Evolutionary conservation across 2,888 invertebrate species (phyloP).

Genomic region (Amblyjoppa proteus): DNA sequence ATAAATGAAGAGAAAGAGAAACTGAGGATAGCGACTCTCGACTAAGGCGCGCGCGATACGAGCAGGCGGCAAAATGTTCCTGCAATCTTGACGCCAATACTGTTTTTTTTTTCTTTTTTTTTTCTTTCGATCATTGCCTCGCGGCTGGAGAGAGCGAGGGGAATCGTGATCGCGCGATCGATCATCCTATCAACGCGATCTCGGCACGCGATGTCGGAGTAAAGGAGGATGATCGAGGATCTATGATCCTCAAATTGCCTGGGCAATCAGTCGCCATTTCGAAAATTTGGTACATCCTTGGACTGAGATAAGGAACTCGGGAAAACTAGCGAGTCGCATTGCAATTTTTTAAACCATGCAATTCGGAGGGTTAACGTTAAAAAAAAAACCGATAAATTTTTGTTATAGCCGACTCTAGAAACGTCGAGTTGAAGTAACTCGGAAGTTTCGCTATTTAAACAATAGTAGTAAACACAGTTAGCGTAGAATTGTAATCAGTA

Average conservation of each 20-base stretch:
- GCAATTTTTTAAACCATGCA: too few relatives aligned
- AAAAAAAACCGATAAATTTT: too few relatives aligned
- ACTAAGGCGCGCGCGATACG: constrained; percentile 42
- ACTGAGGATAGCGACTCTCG: constrained; percentile 4
- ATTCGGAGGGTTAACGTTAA: too few relatives aligned
- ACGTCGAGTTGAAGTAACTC: too few relatives aligned
- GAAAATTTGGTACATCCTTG: too few relatives aligned
- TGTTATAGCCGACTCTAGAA: too few relatives aligned
- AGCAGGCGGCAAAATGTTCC: constrained; percentile 15
- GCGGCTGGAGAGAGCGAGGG: constrained; percentile 4
- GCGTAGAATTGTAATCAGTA: too few relatives aligned
- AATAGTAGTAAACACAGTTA: too few relatives aligned
- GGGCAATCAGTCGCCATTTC: too few relatives aligned
- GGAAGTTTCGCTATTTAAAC: too few relatives aligned
- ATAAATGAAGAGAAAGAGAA: constrained; percentile 37
- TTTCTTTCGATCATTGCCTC: constrained; percentile 14
- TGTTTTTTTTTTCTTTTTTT: constrained; percentile 26
- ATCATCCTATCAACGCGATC: constrained; percentile 29
- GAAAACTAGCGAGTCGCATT: too few relatives aligned
- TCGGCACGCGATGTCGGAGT: constrained; percentile 37
- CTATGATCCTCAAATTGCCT: neutral
- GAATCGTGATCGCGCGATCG: constrained; percentile 56
- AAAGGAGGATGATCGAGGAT: neutral
- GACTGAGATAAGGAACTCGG: too few relatives aligned
- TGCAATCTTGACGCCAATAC: constrained; percentile 57